phyloP scores from a whole-genome alignment of 2,797 vertebrate genomes.

The Cryptoprocta ferox region DNA sequence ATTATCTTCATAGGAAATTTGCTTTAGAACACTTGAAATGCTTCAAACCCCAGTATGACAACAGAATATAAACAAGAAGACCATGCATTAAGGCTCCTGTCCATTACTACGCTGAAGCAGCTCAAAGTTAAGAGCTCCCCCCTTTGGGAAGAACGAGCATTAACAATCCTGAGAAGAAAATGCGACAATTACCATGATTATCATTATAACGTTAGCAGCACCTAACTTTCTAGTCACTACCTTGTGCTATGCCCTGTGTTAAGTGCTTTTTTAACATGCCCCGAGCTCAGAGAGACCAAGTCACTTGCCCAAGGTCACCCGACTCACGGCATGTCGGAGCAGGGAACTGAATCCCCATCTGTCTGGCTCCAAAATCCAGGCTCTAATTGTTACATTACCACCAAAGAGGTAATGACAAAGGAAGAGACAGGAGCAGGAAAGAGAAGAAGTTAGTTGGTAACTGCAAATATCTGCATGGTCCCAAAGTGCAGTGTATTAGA shows the following conservation, averaged over 20 bases:
- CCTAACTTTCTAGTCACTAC: background rate
- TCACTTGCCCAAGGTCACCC: background rate
- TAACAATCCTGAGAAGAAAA: slow-evolving; percentile 47
- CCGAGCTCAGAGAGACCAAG: background rate
- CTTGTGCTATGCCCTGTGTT: too few relatives aligned
- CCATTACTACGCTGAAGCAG: background rate
- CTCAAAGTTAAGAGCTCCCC: slow-evolving; percentile 75
- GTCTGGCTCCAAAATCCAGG: background rate
- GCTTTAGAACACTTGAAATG: slow-evolving; percentile 81
- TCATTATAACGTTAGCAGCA: background rate
- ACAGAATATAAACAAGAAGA: slow-evolving; percentile 79
- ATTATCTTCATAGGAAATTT: slow-evolving; percentile 82
- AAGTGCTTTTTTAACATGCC: background rate
- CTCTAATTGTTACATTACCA: background rate
- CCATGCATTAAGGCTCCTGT: slow-evolving; percentile 59
- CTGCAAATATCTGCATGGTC: background rate
- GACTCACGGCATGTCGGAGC: background rate
- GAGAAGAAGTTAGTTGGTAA: background rate
- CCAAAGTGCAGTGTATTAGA: background rate
- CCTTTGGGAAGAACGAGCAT: slow-evolving; percentile 64
- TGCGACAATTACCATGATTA: background rate
- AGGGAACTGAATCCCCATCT: background rate
- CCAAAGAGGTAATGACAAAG: background rate
- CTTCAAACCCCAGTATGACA: slow-evolving; percentile 68
- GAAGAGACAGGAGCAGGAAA: background rate